Conservation (phyloP, 2,888 invertebrate species). For the Cistogaster globosa region DNA sequence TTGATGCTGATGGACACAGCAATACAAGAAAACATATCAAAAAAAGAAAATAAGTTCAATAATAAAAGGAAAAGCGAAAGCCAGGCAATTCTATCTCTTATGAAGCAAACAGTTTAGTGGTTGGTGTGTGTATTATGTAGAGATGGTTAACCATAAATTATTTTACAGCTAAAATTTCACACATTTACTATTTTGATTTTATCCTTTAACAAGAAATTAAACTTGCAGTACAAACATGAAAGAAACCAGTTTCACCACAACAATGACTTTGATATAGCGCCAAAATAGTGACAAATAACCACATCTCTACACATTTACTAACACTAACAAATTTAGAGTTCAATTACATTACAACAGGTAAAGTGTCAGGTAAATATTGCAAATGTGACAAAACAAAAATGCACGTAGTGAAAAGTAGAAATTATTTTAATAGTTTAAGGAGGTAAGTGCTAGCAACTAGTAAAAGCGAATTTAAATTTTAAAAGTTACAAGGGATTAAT, state of each 20-base stretch:
- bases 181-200: conserved; percentile 28
- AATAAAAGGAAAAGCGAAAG: conserved; percentile 12
- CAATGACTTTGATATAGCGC: conserved; percentile 55
- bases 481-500: too few relatives aligned
- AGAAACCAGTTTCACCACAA: conserved; percentile 40
- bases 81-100: neutral
- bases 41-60: conserved; percentile 34
- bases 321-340: neutral
- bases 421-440: too few relatives aligned
- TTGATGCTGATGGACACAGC: conserved; percentile 18
- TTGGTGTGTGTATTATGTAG: conserved; percentile 26
- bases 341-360: neutral
- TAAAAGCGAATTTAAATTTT: too few relatives aligned
- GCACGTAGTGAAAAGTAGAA: neutral
- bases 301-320: neutral
- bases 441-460: too few relatives aligned
- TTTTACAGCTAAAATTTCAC: conserved; percentile 63
- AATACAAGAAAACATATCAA: conserved; percentile 20
- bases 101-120: conserved; percentile 33
- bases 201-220: neutral
- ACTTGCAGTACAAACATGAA: neutral
- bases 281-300: conserved; percentile 47
- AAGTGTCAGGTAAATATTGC: neutral
- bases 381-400: neutral
- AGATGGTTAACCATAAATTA: conserved; percentile 70